Base-by-base conservation (phyloP, 1,140 invertebrate species). In the Sinonovacula constricta region DNA sequence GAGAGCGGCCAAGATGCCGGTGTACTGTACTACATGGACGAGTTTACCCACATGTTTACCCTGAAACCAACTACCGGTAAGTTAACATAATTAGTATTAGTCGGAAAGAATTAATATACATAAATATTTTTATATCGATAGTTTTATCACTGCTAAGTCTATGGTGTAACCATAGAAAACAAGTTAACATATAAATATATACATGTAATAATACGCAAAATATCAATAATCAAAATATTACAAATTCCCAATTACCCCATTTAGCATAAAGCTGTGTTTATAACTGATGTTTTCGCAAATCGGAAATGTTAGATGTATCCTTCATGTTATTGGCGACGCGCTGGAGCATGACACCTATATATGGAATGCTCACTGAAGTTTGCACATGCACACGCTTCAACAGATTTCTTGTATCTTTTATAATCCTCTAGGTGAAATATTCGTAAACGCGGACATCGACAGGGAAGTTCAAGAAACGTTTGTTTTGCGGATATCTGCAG, bases 51-150 rank as follows among this genome's bases (percentile, higher is more conserved):
- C 34, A 22, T 69, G 4, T 78, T 78, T 34, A 69, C 65, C 5
- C 69, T 78, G 28, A 78, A 69, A 62, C 31, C 75, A 15, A 63
- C 39, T 14, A 78, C 75, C 59, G 75, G 75, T 78, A 57, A 15
- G 2, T 59, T 59, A 28, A 24, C 56, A 22, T 15, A 4, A 15
- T 59, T 59, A 15, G 12, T 24, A 14, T 24, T 59, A 22, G n/a
- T 28, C 39, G 7, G 7, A 45, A n/a, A n/a, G n/a, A 10, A 10
- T 45, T 45, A 18, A 18, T 10, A 7, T 45, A 18, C 18, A 45
- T 18, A 7, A 45, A 45, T 45, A 45, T 10, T 45, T 45, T 18
- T 10, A 45, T 45, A 18, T 7, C 7, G 39, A 45, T 45, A 18
- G 7, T 45, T 45, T n/a, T n/a, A n/a, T n/a, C n/a, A n/a, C n/a